phyloP scores from a whole-genome alignment of 2,113 vertebrate genomes.

The Thermophis baileyi region DNA sequence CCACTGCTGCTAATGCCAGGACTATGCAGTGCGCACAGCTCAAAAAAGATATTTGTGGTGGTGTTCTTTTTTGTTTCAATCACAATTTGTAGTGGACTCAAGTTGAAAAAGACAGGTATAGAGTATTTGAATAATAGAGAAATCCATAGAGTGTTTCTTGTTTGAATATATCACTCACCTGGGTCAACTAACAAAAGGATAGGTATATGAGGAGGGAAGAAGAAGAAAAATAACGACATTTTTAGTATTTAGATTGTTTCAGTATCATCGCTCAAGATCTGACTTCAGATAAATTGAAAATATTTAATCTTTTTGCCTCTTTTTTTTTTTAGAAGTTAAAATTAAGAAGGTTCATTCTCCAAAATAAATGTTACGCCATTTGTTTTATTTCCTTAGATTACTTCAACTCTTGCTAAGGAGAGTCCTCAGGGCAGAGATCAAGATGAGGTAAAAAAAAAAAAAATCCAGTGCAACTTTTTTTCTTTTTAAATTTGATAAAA shows the following conservation, averaged over 20 bases:
- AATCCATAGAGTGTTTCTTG: not conserved
- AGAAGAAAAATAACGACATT: not conserved
- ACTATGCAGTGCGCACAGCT: not conserved
- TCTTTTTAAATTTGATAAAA: not conserved
- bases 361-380: conserved; percentile 20
- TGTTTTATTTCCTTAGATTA: conserved; percentile 72
- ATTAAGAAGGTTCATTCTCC: not conserved
- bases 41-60: not conserved
- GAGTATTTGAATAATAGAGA: not conserved
- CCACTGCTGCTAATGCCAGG: not conserved
- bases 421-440: conserved; percentile 45
- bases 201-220: not conserved
- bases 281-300: not conserved
- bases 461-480: not conserved
- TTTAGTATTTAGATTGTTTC: not conserved
- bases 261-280: not conserved
- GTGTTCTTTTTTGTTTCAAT: not conserved
- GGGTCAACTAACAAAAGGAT: not conserved
- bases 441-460: conserved; percentile 70
- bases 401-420: conserved; percentile 74
- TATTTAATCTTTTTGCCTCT: not conserved
- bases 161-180: not conserved
- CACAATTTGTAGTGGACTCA: not conserved
- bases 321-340: not conserved
- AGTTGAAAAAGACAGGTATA: not conserved